Percentiles rank a stretch among this genome's conserved stretches.
phyloP scores from a whole-genome alignment of 2,888 invertebrate genomes.

The Trilocha varians region DNA sequence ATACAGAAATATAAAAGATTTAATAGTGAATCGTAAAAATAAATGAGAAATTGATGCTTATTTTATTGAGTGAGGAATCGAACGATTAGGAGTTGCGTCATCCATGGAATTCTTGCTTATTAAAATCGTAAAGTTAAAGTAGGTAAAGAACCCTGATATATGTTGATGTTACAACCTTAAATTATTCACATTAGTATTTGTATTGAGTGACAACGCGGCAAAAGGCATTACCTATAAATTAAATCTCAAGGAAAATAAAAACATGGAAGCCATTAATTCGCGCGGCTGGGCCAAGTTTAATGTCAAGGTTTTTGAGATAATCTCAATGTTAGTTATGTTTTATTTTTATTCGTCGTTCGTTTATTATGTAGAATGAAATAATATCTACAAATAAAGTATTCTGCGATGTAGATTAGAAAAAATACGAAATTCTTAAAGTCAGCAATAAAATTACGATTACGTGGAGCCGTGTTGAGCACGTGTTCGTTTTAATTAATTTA shows the following conservation, averaged over 20 bases:
- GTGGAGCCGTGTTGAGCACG: too few relatives aligned
- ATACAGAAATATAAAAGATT: conserved; percentile 1
- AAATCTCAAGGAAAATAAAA: conserved; percentile 73
- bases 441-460: too few relatives aligned
- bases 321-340: conserved; percentile 66
- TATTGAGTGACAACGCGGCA: conserved; percentile 63
- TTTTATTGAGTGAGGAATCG: conserved; percentile 14
- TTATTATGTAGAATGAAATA: conserved; percentile 55
- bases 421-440: background rate
- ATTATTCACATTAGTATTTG: conserved; percentile 60
- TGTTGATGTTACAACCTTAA: conserved; percentile 64
- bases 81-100: conserved; percentile 38
- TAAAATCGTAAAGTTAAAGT: conserved; percentile 45
- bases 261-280: conserved; percentile 73
- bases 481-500: too few relatives aligned
- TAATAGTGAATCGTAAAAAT: conserved; percentile 2
- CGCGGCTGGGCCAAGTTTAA: conserved; percentile 71
- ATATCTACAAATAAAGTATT: conserved; percentile 37
- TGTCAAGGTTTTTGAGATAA: conserved; percentile 71
- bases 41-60: conserved; percentile 10
- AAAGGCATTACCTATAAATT: conserved; percentile 65
- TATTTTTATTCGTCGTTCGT: conserved; percentile 55
- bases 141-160: conserved; percentile 62
- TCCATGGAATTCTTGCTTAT: conserved; percentile 42
- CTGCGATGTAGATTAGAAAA: conserved; percentile 6